phyloP scores from a whole-genome alignment of 2,888 invertebrate genomes.

The Cantharis lateralis region DNA sequence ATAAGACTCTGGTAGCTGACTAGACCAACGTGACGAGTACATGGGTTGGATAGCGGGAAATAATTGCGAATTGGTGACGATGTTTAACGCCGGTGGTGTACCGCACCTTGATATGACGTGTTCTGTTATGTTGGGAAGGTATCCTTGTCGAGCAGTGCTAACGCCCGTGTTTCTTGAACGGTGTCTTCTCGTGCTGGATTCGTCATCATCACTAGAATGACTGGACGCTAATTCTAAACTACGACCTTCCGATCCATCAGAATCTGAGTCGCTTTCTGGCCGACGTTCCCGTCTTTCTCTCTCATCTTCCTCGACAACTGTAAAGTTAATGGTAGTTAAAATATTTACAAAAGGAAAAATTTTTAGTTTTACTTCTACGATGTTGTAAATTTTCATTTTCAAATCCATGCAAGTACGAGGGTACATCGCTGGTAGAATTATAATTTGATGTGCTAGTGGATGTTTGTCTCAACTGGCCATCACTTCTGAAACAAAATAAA shows the following conservation, averaged over 20 bases:
- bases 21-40: slow-evolving; percentile 69
- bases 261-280: slow-evolving; percentile 72
- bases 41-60: slow-evolving; percentile 69
- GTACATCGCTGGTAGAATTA: slow-evolving; percentile 79
- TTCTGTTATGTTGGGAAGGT: slow-evolving; percentile 68
- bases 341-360: background rate
- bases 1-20: slow-evolving; percentile 69
- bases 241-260: slow-evolving; percentile 76
- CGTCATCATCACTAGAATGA: slow-evolving; percentile 92
- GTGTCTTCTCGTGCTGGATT: slow-evolving; percentile 61
- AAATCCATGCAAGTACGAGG: slow-evolving; percentile 71
- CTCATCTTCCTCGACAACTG: slow-evolving; percentile 39
- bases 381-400: slow-evolving; percentile 63
- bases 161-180: slow-evolving; percentile 43
- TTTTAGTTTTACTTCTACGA: slow-evolving; percentile 34
- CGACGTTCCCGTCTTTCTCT: slow-evolving; percentile 49
- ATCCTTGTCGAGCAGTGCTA: slow-evolving; percentile 51
- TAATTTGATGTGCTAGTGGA: slow-evolving; percentile 88
- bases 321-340: slow-evolving; percentile 8
- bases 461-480: slow-evolving; percentile 81
- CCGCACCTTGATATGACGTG: slow-evolving; percentile 56
- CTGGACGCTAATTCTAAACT: slow-evolving; percentile 92
- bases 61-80: slow-evolving; percentile 69
- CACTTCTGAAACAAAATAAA: slow-evolving; percentile 62
- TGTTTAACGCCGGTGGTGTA: slow-evolving; percentile 65